Percentiles rank a stretch among this genome's conserved stretches.
phyloP scores from a whole-genome alignment of 53 echinoderm and acorn worm species.

The Echinarachnius parma region DNA sequence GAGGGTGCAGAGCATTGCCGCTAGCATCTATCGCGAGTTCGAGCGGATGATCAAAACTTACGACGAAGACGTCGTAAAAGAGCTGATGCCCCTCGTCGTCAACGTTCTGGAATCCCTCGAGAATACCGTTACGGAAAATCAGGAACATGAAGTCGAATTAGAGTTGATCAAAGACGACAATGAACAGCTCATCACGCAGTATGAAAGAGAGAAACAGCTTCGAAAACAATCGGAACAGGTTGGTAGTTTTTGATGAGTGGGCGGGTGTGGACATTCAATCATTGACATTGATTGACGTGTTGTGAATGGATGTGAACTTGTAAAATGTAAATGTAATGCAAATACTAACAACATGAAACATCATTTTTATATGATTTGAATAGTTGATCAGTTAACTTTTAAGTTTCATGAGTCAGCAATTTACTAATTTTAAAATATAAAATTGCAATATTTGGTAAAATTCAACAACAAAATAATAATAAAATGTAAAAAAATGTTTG shows the following conservation, averaged over 20 bases:
- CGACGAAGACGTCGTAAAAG: constrained; percentile 98
- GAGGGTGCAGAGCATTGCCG: constrained; percentile 86
- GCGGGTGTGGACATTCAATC: too few species aligned
- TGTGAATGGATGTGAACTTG: too few species aligned
- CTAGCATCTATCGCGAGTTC: constrained; percentile 92
- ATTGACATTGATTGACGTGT: too few species aligned
- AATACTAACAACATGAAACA: too few species aligned
- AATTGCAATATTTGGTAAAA: too few species aligned
- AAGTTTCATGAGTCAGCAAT: too few species aligned
- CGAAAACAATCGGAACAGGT: constrained; percentile 91
- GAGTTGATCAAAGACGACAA: constrained; percentile 95
- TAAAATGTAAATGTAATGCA: too few species aligned
- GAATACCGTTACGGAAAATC: constrained; percentile 76
- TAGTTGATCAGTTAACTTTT: too few species aligned
- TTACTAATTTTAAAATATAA: too few species aligned
- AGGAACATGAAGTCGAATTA: constrained; percentile 91
- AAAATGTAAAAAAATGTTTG: too few species aligned
- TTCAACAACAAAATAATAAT: too few species aligned
- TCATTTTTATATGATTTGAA: too few species aligned
- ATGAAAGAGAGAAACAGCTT: constrained; percentile 92
- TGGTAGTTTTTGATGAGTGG: constrained; percentile 28
- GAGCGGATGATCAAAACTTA: constrained; percentile 92
- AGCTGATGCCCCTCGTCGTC: constrained; percentile 94
- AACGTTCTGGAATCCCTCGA: constrained; percentile 86
- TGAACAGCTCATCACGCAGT: constrained; percentile 98